Conservation (phyloP, 2,888 invertebrate species). For the Hypercompe scribonia region DNA sequence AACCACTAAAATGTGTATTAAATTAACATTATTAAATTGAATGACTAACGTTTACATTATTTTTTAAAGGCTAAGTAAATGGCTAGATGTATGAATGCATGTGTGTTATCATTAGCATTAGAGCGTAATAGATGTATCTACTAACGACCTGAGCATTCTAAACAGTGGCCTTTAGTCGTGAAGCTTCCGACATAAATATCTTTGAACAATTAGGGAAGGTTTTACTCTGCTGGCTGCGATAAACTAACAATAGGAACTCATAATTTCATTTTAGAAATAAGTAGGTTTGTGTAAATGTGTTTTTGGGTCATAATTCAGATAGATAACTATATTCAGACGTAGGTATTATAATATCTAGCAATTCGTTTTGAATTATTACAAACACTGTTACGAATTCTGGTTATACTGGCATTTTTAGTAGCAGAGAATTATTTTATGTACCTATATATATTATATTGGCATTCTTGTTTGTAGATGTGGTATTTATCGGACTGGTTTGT, state of each 20-base stretch:
- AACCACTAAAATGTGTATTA: not conserved
- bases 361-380: not conserved
- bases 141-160: no score
- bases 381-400: not conserved
- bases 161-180: not conserved
- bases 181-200: not conserved
- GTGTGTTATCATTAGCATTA: no score
- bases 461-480: not conserved
- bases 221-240: not conserved
- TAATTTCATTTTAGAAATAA: not conserved
- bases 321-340: not conserved
- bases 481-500: not conserved
- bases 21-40: not conserved
- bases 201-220: not conserved
- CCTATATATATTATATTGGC: not conserved
- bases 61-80: no score
- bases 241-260: not conserved
- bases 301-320: not conserved
- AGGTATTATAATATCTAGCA: not conserved
- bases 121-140: no score
- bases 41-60: not conserved
- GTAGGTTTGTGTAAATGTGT: not conserved
- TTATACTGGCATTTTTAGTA: not conserved
- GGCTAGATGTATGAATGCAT: no score
- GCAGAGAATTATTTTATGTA: constrained; percentile 1